Conservation (phyloP, 2,797 vertebrate species). For the Acanthurus leucopareius region DNA sequence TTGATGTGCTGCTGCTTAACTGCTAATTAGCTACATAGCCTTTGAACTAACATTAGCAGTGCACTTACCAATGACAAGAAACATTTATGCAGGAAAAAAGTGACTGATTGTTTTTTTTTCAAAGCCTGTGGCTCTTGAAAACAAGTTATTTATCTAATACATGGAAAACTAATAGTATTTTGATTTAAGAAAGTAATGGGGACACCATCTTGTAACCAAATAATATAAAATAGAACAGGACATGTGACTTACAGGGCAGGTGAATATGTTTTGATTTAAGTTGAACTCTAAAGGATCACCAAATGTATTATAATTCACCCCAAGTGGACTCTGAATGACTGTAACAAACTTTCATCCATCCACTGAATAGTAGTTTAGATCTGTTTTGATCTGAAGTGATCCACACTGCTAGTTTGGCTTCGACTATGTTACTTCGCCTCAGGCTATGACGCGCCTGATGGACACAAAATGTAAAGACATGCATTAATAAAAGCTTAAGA, state of each 20-base stretch:
- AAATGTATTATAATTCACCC: neutral
- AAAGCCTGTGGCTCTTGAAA: neutral
- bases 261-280: no score
- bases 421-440: slow-evolving; percentile 4
- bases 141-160: neutral
- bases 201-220: neutral
- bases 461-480: slow-evolving; percentile 7
- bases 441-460: slow-evolving; percentile 16
- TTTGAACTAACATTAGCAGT: neutral
- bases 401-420: neutral
- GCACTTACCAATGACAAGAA: neutral
- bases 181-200: neutral
- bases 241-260: no score
- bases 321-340: neutral
- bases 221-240: neutral
- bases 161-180: neutral
- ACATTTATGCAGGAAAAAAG: neutral
- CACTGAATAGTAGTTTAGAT: neutral
- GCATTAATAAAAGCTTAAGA: slow-evolving; percentile 31
- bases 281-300: neutral
- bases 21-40: neutral
- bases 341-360: neutral
- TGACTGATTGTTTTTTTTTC: neutral
- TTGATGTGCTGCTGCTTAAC: neutral
- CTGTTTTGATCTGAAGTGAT: slow-evolving; percentile 1